Evolutionary conservation across 2,888 invertebrate genomes (phyloP).

Genomic region (Gisinianus flammeolus): DNA sequence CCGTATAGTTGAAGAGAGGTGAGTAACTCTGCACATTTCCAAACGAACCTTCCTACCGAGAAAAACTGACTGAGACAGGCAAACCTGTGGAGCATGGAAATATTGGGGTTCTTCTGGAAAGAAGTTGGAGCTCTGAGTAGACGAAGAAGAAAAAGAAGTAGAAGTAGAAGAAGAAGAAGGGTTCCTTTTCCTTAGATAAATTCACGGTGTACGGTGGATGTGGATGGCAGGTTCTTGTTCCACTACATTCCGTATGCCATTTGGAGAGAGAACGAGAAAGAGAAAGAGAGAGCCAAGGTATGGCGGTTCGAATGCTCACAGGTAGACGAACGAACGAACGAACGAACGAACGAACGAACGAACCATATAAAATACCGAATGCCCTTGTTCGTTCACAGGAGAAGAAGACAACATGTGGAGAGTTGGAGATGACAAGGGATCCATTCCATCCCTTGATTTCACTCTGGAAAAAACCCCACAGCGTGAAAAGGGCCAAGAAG

Average conservation of each 20-base stretch:
- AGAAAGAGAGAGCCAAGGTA: not conserved
- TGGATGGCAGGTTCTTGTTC: no score
- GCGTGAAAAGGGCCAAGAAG: conserved; percentile 27
- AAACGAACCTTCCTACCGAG: not conserved
- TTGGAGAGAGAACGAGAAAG: not conserved
- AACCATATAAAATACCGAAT: no score
- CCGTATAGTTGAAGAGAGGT: no score
- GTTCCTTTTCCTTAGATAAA: conserved; percentile 25
- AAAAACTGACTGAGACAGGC: not conserved
- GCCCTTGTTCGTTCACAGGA: not conserved
- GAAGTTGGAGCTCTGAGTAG: not conserved
- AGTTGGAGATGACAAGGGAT: no score
- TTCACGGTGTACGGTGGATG: conserved; percentile 26
- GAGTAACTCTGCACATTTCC: not conserved
- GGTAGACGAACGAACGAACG: not conserved
- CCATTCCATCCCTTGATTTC: not conserved
- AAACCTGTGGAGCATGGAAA: not conserved
- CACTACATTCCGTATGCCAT: conserved; percentile 11
- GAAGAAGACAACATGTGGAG: not conserved
- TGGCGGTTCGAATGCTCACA: not conserved
- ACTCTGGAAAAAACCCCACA: conserved; percentile 16
- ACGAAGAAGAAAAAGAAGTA: not conserved
- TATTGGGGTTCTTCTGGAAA: not conserved
- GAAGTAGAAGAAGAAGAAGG: conserved; percentile 20
- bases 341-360: no score